Evolutionary conservation across 92 coral and sea anemone genomes (phyloP).

Genomic region (Zoanthus sansibaricus): DNA sequence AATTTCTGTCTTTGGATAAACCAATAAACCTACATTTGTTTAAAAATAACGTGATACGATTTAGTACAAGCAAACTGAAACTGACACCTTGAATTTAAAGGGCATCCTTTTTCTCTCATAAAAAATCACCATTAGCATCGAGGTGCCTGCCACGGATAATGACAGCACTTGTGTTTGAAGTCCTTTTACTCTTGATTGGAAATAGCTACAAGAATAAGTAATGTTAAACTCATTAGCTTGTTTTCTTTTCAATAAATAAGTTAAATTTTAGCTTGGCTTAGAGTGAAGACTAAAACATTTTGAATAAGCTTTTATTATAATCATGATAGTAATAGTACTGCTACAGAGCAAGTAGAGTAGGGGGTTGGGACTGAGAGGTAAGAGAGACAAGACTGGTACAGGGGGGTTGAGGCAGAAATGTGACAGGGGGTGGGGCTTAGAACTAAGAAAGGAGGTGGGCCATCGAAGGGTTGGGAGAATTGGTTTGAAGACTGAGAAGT

Average conservation of each 20-base stretch:
- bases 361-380: too few species aligned
- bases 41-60: not conserved
- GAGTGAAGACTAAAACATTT: too few species aligned
- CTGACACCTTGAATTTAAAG: constrained; percentile 87
- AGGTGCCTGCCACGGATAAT: constrained; percentile 69
- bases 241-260: not conserved
- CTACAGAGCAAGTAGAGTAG: too few species aligned
- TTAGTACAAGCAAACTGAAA: not conserved
- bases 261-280: not conserved
- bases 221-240: not conserved
- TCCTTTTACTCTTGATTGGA: constrained; percentile 78
- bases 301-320: too few species aligned
- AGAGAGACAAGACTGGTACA: too few species aligned
- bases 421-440: too few species aligned
- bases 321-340: too few species aligned
- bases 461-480: too few species aligned
- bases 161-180: constrained; percentile 85
- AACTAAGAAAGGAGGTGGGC: too few species aligned
- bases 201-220: constrained; percentile 61
- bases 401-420: too few species aligned
- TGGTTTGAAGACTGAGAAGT: too few species aligned
- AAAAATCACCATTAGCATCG: constrained; percentile 82
- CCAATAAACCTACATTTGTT: not conserved
- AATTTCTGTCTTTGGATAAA: not conserved
- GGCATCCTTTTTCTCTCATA: constrained; percentile 94